Evolutionary conservation across 1,140 invertebrate genomes (phyloP).

Genomic region (Thaumetopoea pityocampa): DNA sequence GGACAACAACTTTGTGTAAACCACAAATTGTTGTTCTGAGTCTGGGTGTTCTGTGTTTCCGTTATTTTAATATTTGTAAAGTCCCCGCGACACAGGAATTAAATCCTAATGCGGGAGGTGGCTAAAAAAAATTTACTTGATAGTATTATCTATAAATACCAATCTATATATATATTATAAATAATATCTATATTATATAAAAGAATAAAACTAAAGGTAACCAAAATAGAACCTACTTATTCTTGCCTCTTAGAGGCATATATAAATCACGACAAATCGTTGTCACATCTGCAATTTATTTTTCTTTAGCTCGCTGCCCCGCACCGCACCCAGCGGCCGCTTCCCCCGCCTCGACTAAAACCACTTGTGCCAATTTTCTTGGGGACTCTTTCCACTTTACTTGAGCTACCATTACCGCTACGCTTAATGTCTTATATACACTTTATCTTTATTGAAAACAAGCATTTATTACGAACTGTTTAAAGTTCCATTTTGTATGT

Average conservation of each 20-base stretch:
- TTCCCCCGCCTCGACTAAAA: slow-evolving; percentile 58
- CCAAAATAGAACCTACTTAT: neutral
- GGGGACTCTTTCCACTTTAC: slow-evolving; percentile 69
- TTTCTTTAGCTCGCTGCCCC: slow-evolving; percentile 27
- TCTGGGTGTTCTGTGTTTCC: too few relatives aligned
- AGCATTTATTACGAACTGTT: slow-evolving; percentile 16
- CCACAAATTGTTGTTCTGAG: too few relatives aligned
- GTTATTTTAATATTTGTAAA: too few relatives aligned
- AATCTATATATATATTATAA: too few relatives aligned
- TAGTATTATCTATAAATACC: too few relatives aligned
- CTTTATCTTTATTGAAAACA: slow-evolving; percentile 20
- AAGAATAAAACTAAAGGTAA: neutral
- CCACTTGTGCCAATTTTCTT: slow-evolving; percentile 75
- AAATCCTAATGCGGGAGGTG: too few relatives aligned
- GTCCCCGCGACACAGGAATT: too few relatives aligned
- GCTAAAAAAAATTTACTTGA: too few relatives aligned
- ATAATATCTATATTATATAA: too few relatives aligned
- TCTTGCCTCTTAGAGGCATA: slow-evolving; percentile 1
- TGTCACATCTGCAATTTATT: slow-evolving; percentile 13
- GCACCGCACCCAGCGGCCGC: slow-evolving; percentile 29
- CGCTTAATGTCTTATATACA: slow-evolving; percentile 35
- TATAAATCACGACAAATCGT: neutral
- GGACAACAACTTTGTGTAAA: too few relatives aligned
- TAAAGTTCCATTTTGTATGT: slow-evolving; percentile 29
- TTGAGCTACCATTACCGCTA: slow-evolving; percentile 45